These are phyloP conservation scores for Orthosia gracilis DNA, from an alignment of 2,888 invertebrate genomes.

Conservation along the genomic window DNA sequence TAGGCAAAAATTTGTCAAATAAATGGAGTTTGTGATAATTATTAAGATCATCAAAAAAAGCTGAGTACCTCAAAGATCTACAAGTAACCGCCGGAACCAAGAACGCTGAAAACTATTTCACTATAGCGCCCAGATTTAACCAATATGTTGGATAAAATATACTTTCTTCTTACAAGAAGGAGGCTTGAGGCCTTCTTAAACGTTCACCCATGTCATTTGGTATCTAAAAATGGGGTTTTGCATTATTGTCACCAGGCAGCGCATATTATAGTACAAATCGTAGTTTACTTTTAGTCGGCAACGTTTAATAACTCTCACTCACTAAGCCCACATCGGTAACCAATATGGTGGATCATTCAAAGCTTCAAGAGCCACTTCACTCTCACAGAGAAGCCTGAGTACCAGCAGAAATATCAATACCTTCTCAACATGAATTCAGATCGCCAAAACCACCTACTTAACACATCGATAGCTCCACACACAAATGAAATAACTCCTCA, in stretches of 20 bases:
- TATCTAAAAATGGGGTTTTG: no score
- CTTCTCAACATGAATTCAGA: background rate
- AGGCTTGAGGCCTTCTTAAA: no score
- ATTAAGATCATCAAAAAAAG: background rate
- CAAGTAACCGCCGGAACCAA: background rate
- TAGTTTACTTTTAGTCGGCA: no score
- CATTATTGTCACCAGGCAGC: no score
- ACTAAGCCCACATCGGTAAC: background rate
- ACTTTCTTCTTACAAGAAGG: background rate
- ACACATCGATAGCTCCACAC: background rate
- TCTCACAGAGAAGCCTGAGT: background rate
- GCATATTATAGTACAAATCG: no score
- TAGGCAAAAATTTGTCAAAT: background rate
- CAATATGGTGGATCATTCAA: background rate
- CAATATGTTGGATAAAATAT: background rate
- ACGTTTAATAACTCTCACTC: no score
- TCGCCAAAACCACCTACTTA: background rate
- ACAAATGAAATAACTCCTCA: conserved; percentile 45
- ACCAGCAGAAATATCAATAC: background rate
- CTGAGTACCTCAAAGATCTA: no score
- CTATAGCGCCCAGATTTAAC: background rate
- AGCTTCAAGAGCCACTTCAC: no score
- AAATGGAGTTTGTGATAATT: background rate
- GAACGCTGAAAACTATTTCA: background rate
- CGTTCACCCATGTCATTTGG: no score